Base-by-base conservation (phyloP, 2,888 invertebrate genomes). In the Thereva nobilitata region DNA sequence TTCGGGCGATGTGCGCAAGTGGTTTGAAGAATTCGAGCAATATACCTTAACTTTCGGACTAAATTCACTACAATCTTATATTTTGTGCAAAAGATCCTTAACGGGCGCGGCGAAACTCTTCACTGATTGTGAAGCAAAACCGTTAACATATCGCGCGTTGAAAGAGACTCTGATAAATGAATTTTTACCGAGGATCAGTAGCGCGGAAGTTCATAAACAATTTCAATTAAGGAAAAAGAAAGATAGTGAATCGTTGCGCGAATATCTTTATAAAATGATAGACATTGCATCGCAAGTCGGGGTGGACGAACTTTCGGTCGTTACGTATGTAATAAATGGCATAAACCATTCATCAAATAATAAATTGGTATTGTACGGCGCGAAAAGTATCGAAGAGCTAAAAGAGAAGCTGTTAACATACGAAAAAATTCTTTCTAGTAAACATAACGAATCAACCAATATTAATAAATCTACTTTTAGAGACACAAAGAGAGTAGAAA, bases 231-330 rank as follows among this genome's bases (percentile, higher is more conserved):
- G 59, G 5, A 69, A 67, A 38, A 69, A 67, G 10, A 47, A 41
- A 4, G 10, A 12, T 37, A 45, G 35, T 8, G 67, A 68, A 53
- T 63, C 53, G 38, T 53, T 56, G 40, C 53, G 57, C 23, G 68
- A 68, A 54, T 68, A 59, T 64, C 53, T 69, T 5, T 69, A 69
- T n/a, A 35, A 50, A 6, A 67, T 69, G 64, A 56, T 67, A 9
- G 66, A 68, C 45, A 66, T 68, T 37, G 61, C 61, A 0, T 61
- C 65, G 37, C 68, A 68, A 23, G 68, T 56, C 3, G 45, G 12
- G 4, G 42, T 66, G 2, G 66, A 68, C 34, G 66, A 70, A 37
- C 4, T 50, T 57, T 70, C 66, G 5, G 40, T 70, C 41, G 63
- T 68, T 37, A 53, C 40, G 7, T 70, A 70, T 23, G 68, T 68